These are phyloP conservation scores for Hypothenemus hampei DNA, from an alignment of 1,140 invertebrate species.

Conservation along the genomic window DNA sequence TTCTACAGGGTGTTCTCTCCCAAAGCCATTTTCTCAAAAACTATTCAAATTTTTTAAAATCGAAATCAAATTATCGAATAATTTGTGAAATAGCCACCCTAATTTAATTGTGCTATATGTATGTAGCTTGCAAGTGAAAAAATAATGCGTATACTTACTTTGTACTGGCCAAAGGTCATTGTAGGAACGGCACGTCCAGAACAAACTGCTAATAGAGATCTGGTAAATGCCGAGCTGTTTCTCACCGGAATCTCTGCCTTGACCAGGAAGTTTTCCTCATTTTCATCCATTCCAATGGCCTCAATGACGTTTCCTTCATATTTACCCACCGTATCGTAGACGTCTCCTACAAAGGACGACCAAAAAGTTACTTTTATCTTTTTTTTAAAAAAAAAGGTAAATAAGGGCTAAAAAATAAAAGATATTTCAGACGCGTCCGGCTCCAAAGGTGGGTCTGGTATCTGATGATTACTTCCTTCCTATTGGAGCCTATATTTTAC, in stretches of 20 bases:
- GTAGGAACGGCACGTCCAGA: slow-evolving; percentile 94
- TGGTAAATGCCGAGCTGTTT: slow-evolving; percentile 93
- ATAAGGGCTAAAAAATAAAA: too few species aligned
- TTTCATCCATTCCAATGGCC: slow-evolving; percentile 83
- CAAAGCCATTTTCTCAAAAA: too few species aligned
- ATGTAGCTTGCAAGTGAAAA: too few species aligned
- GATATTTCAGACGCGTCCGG: not conserved
- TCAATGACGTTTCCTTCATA: slow-evolving; percentile 80
- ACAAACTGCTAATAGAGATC: slow-evolving; percentile 89
- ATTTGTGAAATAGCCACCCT: too few species aligned
- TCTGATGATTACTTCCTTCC: slow-evolving; percentile 10
- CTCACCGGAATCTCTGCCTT: slow-evolving; percentile 87
- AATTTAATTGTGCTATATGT: too few species aligned
- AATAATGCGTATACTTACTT: too few species aligned
- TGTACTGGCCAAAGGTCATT: slow-evolving; percentile 95
- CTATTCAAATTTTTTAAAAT: too few species aligned
- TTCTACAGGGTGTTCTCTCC: too few species aligned
- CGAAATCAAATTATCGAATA: too few species aligned
- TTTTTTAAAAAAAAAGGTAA: too few species aligned
- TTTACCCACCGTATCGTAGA: slow-evolving; percentile 87
- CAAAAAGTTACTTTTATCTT: too few species aligned
- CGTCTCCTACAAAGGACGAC: slow-evolving; percentile 80
- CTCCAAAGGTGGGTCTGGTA: slow-evolving; percentile 1
- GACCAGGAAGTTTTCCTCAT: slow-evolving; percentile 83
- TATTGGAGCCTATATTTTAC: too few species aligned